phyloP scores from a whole-genome alignment of 1,140 invertebrate genomes.

The Lethrus apterus region DNA sequence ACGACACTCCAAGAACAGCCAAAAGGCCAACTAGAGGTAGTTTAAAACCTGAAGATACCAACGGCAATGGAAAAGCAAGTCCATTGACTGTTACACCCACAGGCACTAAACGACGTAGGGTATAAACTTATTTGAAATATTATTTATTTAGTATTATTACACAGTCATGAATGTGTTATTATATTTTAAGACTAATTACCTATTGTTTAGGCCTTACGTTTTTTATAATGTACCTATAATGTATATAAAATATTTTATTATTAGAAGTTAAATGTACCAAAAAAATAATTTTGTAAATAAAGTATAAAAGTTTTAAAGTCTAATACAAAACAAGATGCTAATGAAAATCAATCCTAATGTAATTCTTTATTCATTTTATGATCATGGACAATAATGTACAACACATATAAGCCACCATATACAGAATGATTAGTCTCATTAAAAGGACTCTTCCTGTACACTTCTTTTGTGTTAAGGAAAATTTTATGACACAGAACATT shows the following conservation, averaged over 20 bases:
- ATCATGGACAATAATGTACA: conserved; percentile 10
- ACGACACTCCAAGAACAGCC: conserved; percentile 33
- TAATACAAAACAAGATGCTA: too few species aligned
- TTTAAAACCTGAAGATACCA: conserved; percentile 37
- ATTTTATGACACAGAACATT: too few species aligned
- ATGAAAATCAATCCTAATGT: too few species aligned
- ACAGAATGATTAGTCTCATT: too few species aligned
- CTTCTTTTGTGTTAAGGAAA: too few species aligned
- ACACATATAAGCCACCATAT: conserved; percentile 7
- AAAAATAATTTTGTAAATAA: background rate
- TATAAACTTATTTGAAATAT: conserved; percentile 10
- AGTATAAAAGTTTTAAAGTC: conserved; percentile 10
- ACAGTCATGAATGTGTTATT: conserved; percentile 2
- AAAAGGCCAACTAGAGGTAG: conserved; percentile 40
- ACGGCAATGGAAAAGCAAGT: conserved; percentile 37
- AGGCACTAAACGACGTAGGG: conserved; percentile 28
- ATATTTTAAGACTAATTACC: too few species aligned
- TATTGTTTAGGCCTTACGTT: too few species aligned
- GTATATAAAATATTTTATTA: conserved; percentile 6
- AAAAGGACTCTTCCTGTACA: too few species aligned
- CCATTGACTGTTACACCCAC: conserved; percentile 36
- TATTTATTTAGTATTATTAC: background rate
- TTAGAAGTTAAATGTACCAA: conserved; percentile 4
- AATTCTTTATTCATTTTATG: conserved; percentile 7
- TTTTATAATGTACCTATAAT: too few species aligned